Percentiles rank a stretch among this genome's conserved stretches.
Evolutionary conservation across 2,113 vertebrate species (phyloP).

Genomic region (Columbina picui): DNA sequence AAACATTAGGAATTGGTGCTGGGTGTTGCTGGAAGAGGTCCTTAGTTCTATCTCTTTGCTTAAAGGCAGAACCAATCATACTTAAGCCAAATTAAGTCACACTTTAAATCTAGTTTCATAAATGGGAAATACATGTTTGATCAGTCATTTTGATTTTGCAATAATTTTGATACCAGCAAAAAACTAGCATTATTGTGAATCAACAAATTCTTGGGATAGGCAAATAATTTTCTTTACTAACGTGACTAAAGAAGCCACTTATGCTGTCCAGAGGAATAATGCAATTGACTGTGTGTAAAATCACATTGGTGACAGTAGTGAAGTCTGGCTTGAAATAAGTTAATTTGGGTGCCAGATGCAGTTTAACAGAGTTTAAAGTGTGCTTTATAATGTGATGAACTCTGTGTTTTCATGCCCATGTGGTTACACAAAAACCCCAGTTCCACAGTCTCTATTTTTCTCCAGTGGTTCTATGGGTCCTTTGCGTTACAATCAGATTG

Average conservation of each 20-base stretch:
- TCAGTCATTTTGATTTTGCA: background rate
- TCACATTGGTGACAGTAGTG: background rate
- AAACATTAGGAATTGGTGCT: background rate
- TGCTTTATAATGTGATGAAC: background rate
- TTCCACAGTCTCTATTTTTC: background rate
- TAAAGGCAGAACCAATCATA: background rate
- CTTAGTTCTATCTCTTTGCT: background rate
- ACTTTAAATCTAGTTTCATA: background rate
- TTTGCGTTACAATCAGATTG: background rate
- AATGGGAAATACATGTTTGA: background rate
- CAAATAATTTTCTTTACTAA: background rate
- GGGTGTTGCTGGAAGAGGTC: background rate
- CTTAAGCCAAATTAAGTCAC: background rate
- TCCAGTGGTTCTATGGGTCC: background rate
- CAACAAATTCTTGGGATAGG: background rate
- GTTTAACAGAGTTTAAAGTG: background rate
- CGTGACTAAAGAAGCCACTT: fast-evolving
- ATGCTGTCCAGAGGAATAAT: background rate
- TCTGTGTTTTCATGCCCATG: background rate
- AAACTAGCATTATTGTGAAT: background rate
- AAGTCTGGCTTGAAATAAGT: background rate
- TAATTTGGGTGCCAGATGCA: background rate
- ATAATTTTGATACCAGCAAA: background rate
- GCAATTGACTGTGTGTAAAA: background rate
- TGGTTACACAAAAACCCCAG: background rate